These are phyloP conservation scores for Sitophilus oryzae DNA, from an alignment of 1,140 invertebrate species.

Conservation along the genomic window DNA sequence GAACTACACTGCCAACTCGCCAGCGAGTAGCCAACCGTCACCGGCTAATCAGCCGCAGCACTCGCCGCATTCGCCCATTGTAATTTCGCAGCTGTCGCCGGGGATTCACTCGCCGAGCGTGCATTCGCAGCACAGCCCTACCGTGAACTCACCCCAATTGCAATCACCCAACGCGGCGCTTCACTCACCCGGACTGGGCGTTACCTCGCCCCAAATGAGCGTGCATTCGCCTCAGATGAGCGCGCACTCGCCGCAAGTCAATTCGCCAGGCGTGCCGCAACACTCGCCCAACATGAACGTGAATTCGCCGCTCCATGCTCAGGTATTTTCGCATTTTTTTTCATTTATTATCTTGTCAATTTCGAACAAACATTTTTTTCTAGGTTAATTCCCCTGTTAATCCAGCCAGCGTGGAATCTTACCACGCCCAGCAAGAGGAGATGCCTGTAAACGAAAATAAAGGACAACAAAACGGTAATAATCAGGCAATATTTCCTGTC, in stretches of 20 bases:
- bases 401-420: conserved; percentile 36
- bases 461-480: not conserved
- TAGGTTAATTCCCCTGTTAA: conserved; percentile 18
- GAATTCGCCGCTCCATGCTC: conserved; percentile 3
- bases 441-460: conserved; percentile 3
- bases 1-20: conserved; percentile 33
- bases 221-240: conserved; percentile 10
- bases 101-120: conserved; percentile 14
- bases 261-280: not conserved
- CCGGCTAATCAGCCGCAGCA: conserved; percentile 33
- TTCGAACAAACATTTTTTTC: not conserved
- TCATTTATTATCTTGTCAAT: no score
- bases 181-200: conserved; percentile 16
- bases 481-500: conserved; percentile 40
- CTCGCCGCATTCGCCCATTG: conserved; percentile 24
- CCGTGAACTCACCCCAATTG: conserved; percentile 8
- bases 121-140: conserved; percentile 16
- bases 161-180: conserved; percentile 15
- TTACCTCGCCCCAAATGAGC: not conserved
- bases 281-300: conserved; percentile 18
- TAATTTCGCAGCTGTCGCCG: conserved; percentile 22
- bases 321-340: not conserved
- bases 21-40: conserved; percentile 28
- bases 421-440: conserved; percentile 27
- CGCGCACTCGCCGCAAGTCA: no score